Evolutionary conservation across 2,888 invertebrate genomes (phyloP).

Genomic region (Melieria picta): DNA sequence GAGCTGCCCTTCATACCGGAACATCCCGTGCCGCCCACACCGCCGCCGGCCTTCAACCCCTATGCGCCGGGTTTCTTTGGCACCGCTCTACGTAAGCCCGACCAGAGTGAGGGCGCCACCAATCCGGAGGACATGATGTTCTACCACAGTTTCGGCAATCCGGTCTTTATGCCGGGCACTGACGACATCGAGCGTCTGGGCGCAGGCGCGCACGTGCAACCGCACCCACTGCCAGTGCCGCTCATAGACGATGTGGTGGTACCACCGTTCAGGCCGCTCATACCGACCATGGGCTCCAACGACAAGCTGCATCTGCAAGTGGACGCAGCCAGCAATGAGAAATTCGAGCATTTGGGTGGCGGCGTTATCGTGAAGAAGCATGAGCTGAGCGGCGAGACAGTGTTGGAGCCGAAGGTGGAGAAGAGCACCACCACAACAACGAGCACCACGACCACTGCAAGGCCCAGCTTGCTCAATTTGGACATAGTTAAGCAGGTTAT

Average conservation of each 20-base stretch:
- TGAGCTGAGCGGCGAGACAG: conserved; percentile 43
- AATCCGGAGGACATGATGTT: conserved; percentile 55
- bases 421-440: conserved; percentile 2
- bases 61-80: conserved; percentile 52
- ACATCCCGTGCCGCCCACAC: conserved; percentile 51
- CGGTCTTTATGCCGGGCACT: conserved; percentile 71
- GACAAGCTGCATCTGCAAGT: conserved; percentile 54
- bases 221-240: conserved; percentile 76
- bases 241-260: conserved; percentile 63
- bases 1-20: conserved; percentile 57
- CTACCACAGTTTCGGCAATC: conserved; percentile 77
- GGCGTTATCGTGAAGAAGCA: conserved; percentile 65
- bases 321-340: conserved; percentile 55
- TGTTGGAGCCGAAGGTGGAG: not conserved
- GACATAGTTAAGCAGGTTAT: not conserved
- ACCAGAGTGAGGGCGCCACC: conserved; percentile 49
- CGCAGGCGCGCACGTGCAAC: conserved; percentile 70
- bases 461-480: conserved; percentile 3
- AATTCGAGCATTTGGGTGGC: conserved; percentile 64
- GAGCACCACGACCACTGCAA: not conserved
- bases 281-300: conserved; percentile 50
- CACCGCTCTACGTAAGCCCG: conserved; percentile 48
- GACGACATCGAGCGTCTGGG: conserved; percentile 74
- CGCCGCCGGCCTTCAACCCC: conserved; percentile 52
- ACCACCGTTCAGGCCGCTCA: conserved; percentile 60